These are phyloP conservation scores for Perizoma flavofasciatum DNA, from an alignment of 2,888 invertebrate species.

Conservation along the genomic window DNA sequence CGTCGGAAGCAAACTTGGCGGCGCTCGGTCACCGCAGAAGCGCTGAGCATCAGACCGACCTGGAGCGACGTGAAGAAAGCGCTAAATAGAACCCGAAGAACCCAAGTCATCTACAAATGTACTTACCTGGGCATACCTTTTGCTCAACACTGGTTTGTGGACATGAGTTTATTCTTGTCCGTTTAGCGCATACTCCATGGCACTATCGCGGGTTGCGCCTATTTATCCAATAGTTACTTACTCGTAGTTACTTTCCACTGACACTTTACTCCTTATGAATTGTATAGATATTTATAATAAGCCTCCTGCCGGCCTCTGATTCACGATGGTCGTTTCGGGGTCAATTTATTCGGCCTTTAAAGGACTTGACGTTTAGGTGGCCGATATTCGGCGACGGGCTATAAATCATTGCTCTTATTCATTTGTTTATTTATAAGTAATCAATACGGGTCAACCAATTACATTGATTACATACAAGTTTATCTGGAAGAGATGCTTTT, in stretches of 20 bases:
- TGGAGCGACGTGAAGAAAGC: no score
- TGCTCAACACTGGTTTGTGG: no score
- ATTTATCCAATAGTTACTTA: constrained; percentile 42
- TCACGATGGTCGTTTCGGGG: constrained; percentile 38
- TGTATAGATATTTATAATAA: constrained; percentile 38
- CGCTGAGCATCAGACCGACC: no score
- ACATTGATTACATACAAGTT: no score
- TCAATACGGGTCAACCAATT: no score
- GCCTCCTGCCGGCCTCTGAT: constrained; percentile 22
- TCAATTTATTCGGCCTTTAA: constrained; percentile 41
- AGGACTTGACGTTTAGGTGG: constrained; percentile 27
- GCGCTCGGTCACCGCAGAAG: no score
- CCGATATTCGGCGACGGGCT: constrained; percentile 19
- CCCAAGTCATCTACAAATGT: no score
- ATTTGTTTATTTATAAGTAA: neutral
- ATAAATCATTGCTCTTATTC: constrained; percentile 11
- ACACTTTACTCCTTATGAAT: constrained; percentile 51
- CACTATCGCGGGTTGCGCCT: constrained; percentile 17
- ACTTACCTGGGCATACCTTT: no score
- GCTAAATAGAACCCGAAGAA: no score
- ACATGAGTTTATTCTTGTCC: constrained; percentile 1
- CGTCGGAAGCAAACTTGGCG: no score
- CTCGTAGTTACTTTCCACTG: constrained; percentile 60
- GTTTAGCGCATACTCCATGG: constrained; percentile 6
- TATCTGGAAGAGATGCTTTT: no score